These are phyloP conservation scores for Allobates femoralis DNA, from an alignment of 2,797 vertebrate species.

Conservation along the genomic window DNA sequence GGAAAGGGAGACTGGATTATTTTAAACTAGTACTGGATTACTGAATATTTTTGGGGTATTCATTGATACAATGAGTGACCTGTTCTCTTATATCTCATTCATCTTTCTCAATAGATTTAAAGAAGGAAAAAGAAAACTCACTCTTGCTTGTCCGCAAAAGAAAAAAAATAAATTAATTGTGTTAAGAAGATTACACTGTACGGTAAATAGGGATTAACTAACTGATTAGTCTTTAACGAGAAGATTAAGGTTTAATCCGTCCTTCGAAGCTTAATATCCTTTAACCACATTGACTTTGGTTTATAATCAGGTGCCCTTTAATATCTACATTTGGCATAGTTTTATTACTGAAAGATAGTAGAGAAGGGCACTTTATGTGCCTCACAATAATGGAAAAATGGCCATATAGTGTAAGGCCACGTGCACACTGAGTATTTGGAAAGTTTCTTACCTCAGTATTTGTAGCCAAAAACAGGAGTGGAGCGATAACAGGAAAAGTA, in stretches of 20 bases:
- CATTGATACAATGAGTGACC: neutral
- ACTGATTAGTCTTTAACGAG: conserved; percentile 48
- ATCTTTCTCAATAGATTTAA: conserved; percentile 9
- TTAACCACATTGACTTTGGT: neutral
- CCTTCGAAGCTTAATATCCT: conserved; percentile 12
- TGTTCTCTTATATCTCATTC: neutral
- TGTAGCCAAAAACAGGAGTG: too few relatives aligned
- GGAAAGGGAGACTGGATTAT: too few relatives aligned
- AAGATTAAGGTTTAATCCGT: conserved; percentile 44
- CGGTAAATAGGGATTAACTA: conserved; percentile 44
- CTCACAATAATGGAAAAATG: neutral
- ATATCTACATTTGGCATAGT: neutral
- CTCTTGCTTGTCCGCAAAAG: conserved; percentile 21
- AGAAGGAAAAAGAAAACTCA: neutral
- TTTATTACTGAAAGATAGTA: neutral
- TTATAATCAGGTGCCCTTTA: conserved; percentile 9
- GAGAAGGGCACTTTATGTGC: neutral
- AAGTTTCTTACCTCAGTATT: too few relatives aligned
- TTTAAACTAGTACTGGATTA: too few relatives aligned
- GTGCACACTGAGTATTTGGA: too few relatives aligned
- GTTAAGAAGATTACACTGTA: conserved; percentile 45
- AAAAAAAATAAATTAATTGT: conserved; percentile 38
- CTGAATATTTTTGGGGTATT: neutral
- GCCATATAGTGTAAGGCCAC: too few relatives aligned
- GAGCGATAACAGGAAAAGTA: too few relatives aligned